phyloP scores from a whole-genome alignment of 1,140 invertebrate species.

The Sycophaga agraensis region DNA sequence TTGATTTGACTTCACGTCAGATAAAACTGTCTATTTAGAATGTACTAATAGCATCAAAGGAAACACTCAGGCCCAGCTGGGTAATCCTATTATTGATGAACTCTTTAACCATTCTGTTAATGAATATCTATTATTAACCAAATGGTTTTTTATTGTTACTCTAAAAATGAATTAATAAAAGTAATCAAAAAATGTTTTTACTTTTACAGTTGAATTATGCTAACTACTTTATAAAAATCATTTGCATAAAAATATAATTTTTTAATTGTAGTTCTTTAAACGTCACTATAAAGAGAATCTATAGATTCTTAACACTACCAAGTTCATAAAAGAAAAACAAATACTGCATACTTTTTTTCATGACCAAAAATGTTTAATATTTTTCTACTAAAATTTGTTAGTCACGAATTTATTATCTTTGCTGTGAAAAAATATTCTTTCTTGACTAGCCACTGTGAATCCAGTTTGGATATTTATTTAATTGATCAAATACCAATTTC shows the following conservation, averaged over 20 bases:
- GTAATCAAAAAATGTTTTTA: no score
- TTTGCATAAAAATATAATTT: neutral
- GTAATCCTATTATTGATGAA: no score
- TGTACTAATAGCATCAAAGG: neutral
- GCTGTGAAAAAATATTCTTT: neutral
- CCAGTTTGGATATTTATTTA: no score
- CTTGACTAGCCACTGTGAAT: neutral
- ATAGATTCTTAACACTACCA: neutral
- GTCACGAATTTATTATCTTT: neutral
- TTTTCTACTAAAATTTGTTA: neutral
- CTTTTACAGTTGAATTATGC: no score
- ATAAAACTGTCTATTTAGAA: neutral
- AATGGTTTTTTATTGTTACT: no score
- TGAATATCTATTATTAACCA: no score
- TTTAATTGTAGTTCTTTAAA: neutral
- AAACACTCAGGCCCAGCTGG: constrained; percentile 10
- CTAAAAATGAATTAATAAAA: no score
- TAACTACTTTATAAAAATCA: no score
- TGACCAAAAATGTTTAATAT: constrained; percentile 2
- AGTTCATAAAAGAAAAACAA: neutral
- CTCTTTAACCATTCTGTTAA: no score
- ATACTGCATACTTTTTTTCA: constrained; percentile 4
- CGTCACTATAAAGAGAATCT: neutral
- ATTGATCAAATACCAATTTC: neutral
- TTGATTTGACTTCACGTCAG: neutral